These are phyloP conservation scores for Cyclargus thomasi DNA, from an alignment of 1,140 invertebrate genomes.

Conservation along the genomic window DNA sequence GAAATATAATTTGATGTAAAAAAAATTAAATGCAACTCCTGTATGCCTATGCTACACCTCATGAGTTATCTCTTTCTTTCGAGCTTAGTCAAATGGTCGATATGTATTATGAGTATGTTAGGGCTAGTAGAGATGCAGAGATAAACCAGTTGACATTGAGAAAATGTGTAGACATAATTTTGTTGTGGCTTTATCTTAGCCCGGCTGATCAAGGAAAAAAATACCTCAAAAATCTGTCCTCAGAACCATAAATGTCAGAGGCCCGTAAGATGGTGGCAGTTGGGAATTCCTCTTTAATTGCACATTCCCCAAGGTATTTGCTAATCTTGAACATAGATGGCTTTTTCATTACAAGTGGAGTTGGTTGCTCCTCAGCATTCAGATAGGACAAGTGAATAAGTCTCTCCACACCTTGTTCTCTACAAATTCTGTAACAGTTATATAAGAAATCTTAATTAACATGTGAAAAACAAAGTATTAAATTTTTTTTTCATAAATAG, in stretches of 20 bases:
- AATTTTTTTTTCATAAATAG: too few relatives aligned
- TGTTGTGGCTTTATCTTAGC: too few relatives aligned
- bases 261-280: constrained; percentile 95
- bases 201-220: background rate
- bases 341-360: constrained; percentile 77
- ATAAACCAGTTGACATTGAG: too few relatives aligned
- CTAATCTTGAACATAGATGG: constrained; percentile 83
- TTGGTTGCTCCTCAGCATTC: constrained; percentile 81
- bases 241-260: constrained; percentile 91
- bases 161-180: too few relatives aligned
- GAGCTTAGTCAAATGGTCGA: too few relatives aligned
- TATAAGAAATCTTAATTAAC: background rate
- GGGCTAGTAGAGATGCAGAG: too few relatives aligned
- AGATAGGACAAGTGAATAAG: constrained; percentile 91
- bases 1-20: background rate
- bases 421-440: constrained; percentile 76
- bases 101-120: too few relatives aligned
- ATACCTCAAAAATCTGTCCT: constrained; percentile 89
- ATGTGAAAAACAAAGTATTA: background rate
- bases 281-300: constrained; percentile 95
- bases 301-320: constrained; percentile 90
- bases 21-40: background rate
- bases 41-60: too few relatives aligned
- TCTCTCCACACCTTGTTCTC: constrained; percentile 86
- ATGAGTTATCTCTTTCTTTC: too few relatives aligned